phyloP scores from a whole-genome alignment of 2,888 invertebrate species.

The Perizoma affinitatum region DNA sequence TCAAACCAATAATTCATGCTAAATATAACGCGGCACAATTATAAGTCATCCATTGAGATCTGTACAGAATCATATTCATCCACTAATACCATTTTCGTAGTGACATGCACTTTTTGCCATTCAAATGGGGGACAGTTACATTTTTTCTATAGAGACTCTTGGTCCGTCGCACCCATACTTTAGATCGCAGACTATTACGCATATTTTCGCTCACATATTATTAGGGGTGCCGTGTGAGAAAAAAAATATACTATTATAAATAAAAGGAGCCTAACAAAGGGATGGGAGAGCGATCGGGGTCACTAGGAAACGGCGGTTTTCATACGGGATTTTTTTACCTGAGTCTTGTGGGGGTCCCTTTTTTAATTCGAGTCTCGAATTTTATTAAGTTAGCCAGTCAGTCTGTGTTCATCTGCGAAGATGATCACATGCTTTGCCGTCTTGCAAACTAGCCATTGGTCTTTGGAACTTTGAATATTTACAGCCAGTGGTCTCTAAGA shows the following conservation, averaged over 20 bases:
- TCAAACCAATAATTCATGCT: slow-evolving; percentile 82
- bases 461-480: slow-evolving; percentile 48
- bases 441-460: slow-evolving; percentile 70
- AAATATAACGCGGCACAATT: slow-evolving; percentile 81
- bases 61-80: slow-evolving; percentile 80
- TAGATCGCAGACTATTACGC: slow-evolving; percentile 69
- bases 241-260: slow-evolving; percentile 83
- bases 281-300: slow-evolving; percentile 83
- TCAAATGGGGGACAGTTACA: slow-evolving; percentile 80
- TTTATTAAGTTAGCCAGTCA: slow-evolving; percentile 78
- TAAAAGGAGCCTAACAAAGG: slow-evolving; percentile 79
- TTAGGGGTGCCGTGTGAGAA: slow-evolving; percentile 82
- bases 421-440: slow-evolving; percentile 81
- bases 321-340: slow-evolving; percentile 83
- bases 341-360: slow-evolving; percentile 73
- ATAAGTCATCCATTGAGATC: slow-evolving; percentile 81
- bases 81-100: slow-evolving; percentile 79
- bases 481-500: slow-evolving; percentile 38
- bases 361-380: slow-evolving; percentile 69
- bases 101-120: slow-evolving; percentile 84
- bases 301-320: slow-evolving; percentile 84
- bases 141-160: slow-evolving; percentile 68
- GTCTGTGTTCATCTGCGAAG: slow-evolving; percentile 83
- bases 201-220: slow-evolving; percentile 81
- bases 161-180: slow-evolving; percentile 52